Conservation (phyloP, 2,113 vertebrate genomes). For the Anolis carolinensis region DNA sequence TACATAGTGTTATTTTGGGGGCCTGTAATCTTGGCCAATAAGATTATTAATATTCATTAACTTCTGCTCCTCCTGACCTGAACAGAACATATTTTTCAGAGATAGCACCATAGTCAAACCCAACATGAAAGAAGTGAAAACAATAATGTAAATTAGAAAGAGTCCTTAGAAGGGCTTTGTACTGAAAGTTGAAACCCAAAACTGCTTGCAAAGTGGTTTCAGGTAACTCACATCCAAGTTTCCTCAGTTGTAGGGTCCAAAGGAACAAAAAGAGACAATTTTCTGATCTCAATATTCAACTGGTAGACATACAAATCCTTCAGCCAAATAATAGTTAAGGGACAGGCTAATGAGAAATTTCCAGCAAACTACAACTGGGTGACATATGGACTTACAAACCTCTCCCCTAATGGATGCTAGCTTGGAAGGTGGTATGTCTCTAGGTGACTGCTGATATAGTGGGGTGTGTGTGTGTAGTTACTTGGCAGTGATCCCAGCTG, state of each 20-base stretch:
- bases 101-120: background rate
- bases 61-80: too few species aligned
- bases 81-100: background rate
- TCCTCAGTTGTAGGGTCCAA: background rate
- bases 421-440: background rate
- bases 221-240: background rate
- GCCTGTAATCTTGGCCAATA: too few species aligned
- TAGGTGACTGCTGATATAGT: background rate
- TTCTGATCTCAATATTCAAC: background rate
- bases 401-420: background rate
- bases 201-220: conserved; percentile 9
- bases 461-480: too few species aligned
- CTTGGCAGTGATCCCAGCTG: background rate
- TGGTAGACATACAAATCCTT: background rate
- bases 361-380: too few species aligned
- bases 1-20: too few species aligned
- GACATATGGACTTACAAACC: background rate
- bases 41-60: too few species aligned
- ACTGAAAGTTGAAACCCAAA: conserved; percentile 1
- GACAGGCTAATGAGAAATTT: too few species aligned
- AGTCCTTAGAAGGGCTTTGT: background rate
- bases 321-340: background rate
- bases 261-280: background rate
- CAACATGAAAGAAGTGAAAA: background rate
- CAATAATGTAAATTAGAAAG: background rate